Conservation (phyloP, 2,113 vertebrate genomes). For the Cottus gobio region DNA sequence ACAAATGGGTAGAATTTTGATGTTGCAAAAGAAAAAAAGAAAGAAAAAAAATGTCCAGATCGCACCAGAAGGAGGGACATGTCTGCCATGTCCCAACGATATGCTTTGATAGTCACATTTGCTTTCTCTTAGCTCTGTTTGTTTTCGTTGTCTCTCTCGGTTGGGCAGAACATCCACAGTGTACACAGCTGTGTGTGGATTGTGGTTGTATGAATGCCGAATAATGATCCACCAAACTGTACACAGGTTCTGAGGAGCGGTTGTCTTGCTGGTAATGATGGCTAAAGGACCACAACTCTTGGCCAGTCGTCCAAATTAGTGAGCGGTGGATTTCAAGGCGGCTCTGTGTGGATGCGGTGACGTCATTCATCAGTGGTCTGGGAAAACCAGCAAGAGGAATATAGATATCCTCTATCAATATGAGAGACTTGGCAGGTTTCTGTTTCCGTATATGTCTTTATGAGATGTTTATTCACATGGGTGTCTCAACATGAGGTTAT, state of each 20-base stretch:
- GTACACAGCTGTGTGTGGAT: slow-evolving; percentile 70
- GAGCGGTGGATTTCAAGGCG: slow-evolving; percentile 60
- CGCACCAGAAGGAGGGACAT: slow-evolving; percentile 24
- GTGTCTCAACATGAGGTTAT: slow-evolving; percentile 36
- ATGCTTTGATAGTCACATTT: slow-evolving; percentile 65
- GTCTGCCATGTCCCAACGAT: slow-evolving; percentile 26
- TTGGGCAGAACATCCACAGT: slow-evolving; percentile 63
- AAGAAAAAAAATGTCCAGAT: slow-evolving; percentile 9
- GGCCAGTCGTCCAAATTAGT: slow-evolving; percentile 68
- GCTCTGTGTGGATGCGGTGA: slow-evolving; percentile 39
- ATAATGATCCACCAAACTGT: slow-evolving; percentile 59
- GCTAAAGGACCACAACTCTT: slow-evolving; percentile 41
- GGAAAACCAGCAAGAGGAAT: slow-evolving; percentile 16
- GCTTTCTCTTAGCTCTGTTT: slow-evolving; percentile 68
- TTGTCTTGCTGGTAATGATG: slow-evolving; percentile 45
- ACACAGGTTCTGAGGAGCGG: slow-evolving; percentile 38
- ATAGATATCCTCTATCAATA: slow-evolving; percentile 22
- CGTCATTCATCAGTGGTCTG: slow-evolving; percentile 33
- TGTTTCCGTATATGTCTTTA: slow-evolving; percentile 1
- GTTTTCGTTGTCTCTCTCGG: slow-evolving; percentile 65
- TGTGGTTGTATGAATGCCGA: slow-evolving; percentile 69
- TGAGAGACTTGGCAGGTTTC: slow-evolving; percentile 24
- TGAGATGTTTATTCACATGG: slow-evolving; percentile 45
- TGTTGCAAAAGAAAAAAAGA: slow-evolving; percentile 23
- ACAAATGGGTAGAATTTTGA: slow-evolving; percentile 73